Evolutionary conservation across 2,113 vertebrate species (phyloP), one percentile per base, ranked within the genome.

Genomic region (Cyphomyrus discorhynchus): DNA sequence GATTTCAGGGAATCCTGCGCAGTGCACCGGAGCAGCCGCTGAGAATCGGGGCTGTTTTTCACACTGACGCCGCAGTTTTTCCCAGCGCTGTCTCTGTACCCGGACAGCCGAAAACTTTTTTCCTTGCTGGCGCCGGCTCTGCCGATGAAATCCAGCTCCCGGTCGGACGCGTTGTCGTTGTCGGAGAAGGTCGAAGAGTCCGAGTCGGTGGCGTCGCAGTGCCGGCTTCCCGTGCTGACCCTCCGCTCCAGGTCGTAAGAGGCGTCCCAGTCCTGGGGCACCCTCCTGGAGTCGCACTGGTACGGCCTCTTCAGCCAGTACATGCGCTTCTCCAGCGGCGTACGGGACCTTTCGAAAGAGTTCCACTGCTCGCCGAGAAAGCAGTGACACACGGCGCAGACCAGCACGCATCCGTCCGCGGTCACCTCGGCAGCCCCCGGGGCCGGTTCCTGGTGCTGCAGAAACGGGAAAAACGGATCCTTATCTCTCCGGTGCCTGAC

Each of bases 281-380:
- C 93, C 84, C 95, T 89, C 27, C 96, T 93, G 2, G 94, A 94
- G 92, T 96, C 96, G 93, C 97, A 98, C 97, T 98, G 98, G 92
- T 99, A 97, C 52, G 98, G 98, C 90, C 98, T 94, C 90, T 99
- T 98, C 52, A 98, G 94, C 98, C 98, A 98, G 95, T 99, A 99
- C 96, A 98, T 97, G 95, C 98, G 97, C 94, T 99, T 98, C 94
- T 99, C 98, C 19, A 98, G 92, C 8, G 98, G 97, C 90, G 98
- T 98, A 93, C 97, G 95, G 95, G 94, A 97, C 93, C 97, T 96
- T 95, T 99, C 97, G 95, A 98, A 99, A 31, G 97, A 96, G 93
- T 97, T 97, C 98, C 97, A 99, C 96, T 99, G 98, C 94, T 98
- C 98, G 89, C 95, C 95, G 90, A 99, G 95, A 92, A 98, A 99